Evolutionary conservation across 2,888 invertebrate genomes (phyloP), one percentile per base, ranked within the genome.

Genomic region (Apeira syringaria): DNA sequence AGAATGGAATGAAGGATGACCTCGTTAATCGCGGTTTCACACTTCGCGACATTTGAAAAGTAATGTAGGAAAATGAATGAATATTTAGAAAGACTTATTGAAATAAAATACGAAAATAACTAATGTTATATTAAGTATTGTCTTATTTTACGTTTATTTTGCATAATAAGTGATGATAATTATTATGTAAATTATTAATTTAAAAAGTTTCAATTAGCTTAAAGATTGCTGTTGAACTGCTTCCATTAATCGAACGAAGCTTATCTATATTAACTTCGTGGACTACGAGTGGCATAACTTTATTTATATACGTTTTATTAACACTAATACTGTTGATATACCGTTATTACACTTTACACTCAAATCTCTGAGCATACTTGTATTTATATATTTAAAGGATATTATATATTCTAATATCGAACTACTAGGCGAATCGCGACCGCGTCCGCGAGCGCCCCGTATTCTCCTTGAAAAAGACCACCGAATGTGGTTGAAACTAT

Each of bases 81-180:
- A 87, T 86, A 89, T 86, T 88, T 89, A 89, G 89, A 89, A 88
- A 88, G 89, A 89, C 88, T 89, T 89, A 88, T 87, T 88, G 89
- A 84, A 84, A 79, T 82, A 77, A 86, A 86, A 81, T 87, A 88
- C 85, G 86, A 86, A 78, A 68, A 77, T 86, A 88, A 87, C 81
- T 85, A 84, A 86, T 78, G 80, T 83, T 87, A 79, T 81, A 72
- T 73, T 87, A 88, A 80, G 78, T 80, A 81, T 77, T 80, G 66
- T 79, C 74, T 72, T 75, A 75, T 83, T 84, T 56, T 57, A 50
- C 50, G 39, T 59, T 56, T 60, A 37, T 36, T 52, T 61, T 62
- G 27, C 34, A 22, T 12, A 10, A 24, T 36, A 29, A 10, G 9
- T 32, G 18, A 17, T 37, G 9, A 30, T 24, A 24, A 8, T 2